These are phyloP conservation scores for Pteria penguin DNA, from an alignment of 2,888 invertebrate genomes.

Conservation along the genomic window DNA sequence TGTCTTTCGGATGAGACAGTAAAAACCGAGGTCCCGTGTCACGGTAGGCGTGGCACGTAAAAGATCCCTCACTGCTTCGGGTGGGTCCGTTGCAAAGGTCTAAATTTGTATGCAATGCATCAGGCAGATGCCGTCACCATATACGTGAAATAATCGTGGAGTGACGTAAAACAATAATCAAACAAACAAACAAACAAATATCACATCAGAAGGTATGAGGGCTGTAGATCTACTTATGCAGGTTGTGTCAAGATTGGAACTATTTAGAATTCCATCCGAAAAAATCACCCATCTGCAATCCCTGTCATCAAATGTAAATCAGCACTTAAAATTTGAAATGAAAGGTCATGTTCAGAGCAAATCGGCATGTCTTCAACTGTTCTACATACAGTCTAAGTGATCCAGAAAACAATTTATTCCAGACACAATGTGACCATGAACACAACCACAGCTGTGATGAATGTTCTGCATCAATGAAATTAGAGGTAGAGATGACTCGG, in stretches of 20 bases:
- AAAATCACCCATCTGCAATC: neutral
- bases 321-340: constrained; percentile 25
- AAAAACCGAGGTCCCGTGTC: too few species aligned
- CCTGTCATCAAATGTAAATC: neutral
- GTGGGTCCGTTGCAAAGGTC: too few species aligned
- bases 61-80: too few species aligned
- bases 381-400: constrained; percentile 6
- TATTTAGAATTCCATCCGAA: constrained; percentile 1
- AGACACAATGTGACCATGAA: neutral
- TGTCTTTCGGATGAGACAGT: too few species aligned
- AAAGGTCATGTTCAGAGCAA: neutral
- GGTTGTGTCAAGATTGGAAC: neutral
- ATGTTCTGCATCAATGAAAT: neutral
- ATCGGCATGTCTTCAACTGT: constrained; percentile 10
- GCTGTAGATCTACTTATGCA: neutral
- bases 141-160: too few species aligned
- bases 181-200: too few species aligned
- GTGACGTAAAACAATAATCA: too few species aligned
- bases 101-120: too few species aligned
- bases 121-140: too few species aligned
- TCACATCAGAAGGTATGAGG: constrained; percentile 6
- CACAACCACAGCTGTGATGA: neutral
- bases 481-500: neutral
- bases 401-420: neutral
- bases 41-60: too few species aligned